Evolutionary conservation across 2,888 invertebrate genomes (phyloP).

Genomic region (Leptinotarsa tumamoca): DNA sequence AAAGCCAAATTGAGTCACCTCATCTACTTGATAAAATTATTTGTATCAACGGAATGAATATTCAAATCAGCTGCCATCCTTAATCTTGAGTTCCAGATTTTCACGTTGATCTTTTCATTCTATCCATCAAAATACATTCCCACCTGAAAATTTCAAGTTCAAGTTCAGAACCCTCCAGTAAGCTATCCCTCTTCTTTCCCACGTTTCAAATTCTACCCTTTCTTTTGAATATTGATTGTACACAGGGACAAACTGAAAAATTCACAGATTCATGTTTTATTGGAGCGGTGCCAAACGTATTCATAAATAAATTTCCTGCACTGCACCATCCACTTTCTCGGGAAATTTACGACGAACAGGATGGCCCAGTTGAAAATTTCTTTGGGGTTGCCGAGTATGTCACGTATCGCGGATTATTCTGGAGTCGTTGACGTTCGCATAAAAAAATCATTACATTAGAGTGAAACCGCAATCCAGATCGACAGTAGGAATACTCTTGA

Average conservation of each 20-base stretch:
- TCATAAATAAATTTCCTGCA: slow-evolving; percentile 67
- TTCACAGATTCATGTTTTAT: slow-evolving; percentile 62
- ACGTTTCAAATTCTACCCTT: background rate
- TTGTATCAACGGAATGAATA: no score
- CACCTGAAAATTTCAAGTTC: background rate
- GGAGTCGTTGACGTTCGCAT: background rate
- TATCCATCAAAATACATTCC: no score
- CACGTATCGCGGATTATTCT: background rate
- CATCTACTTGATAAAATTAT: no score
- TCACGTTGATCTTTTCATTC: no score
- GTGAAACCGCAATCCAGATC: no score
- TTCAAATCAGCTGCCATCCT: no score
- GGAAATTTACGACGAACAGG: slow-evolving; percentile 60
- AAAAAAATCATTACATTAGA: background rate
- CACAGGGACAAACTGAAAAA: slow-evolving; percentile 52
- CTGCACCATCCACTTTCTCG: slow-evolving; percentile 60
- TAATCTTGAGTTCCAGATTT: no score
- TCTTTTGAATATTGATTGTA: slow-evolving; percentile 1
- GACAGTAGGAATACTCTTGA: no score
- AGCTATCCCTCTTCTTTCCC: background rate
- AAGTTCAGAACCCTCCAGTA: background rate
- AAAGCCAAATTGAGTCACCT: no score
- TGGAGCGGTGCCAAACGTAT: slow-evolving; percentile 63
- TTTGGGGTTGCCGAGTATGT: background rate
- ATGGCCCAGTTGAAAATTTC: slow-evolving; percentile 3